Evolutionary conservation across 2,888 invertebrate genomes (phyloP), one percentile per base, ranked within the genome.

Genomic region (Dasysyrphus tricinctus): DNA sequence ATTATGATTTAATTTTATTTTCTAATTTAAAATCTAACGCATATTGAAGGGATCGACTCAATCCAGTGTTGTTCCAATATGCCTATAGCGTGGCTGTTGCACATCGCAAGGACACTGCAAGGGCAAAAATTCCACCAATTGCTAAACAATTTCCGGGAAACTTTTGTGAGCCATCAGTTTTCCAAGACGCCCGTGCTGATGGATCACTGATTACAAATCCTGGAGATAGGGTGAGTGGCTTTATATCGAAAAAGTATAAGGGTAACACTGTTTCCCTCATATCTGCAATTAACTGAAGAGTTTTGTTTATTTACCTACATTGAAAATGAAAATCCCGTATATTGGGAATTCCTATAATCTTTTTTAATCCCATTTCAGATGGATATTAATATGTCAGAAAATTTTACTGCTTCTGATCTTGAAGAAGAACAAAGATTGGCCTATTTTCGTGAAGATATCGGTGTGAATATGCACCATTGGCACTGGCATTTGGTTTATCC

Each of bases 401-500:
- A 96, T 92, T 97, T 95, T 91, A 96, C 97, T 0, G 97, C 97
- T 0, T 94, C 95, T 0, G 94, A 95, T 87, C 90, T 93, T 4
- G 97, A 97, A 89, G 95, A 95, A 1, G 97, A 97, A 89, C 97
- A 97, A 91, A 94, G 96, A 6, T 92, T 97, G 82, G 96, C 96
- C 39, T 97, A 97, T 92, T 97, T 96, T 94, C 94, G 97, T 51
- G 97, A 97, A 91, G 97, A 97, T 91, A 93, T 97, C 83, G 97
- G 97, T 88, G 94, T 97, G 89, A 97, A 97, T 93, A 95, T 97
- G 69, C 97, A 97, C 91, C 97, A 97, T 91, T 97, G 97, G 97
- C 97, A 97, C 91, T 97, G 97, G 97, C 97, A 97, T 92, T 94
- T 97, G 88, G 97, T 97, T 1, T 97, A 97, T 91, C 97, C 97